phyloP scores from a whole-genome alignment of 2,888 invertebrate species.

The Ctenicera cuprea region DNA sequence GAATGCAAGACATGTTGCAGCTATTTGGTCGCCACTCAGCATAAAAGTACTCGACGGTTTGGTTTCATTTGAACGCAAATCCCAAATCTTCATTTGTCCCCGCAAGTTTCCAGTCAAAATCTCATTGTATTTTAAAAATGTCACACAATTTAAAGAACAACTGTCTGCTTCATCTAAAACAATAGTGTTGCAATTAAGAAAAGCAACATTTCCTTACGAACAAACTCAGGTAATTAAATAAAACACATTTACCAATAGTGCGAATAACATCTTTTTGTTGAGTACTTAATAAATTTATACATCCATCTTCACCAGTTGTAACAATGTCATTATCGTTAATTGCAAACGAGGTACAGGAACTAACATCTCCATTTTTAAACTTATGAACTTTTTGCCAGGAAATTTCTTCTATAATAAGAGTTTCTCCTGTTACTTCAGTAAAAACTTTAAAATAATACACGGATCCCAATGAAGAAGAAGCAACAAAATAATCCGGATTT shows the following conservation, averaged over 20 bases:
- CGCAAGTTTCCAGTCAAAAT: slow-evolving; percentile 90
- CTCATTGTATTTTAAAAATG: slow-evolving; percentile 84
- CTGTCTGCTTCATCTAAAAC: slow-evolving; percentile 84
- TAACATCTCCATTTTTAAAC: slow-evolving; percentile 74
- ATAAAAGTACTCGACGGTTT: slow-evolving; percentile 83
- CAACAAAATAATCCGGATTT: slow-evolving; percentile 80
- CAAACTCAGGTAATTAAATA: neutral
- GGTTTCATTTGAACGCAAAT: slow-evolving; percentile 80
- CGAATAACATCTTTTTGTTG: slow-evolving; percentile 73
- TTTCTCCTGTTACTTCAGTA: slow-evolving; percentile 75
- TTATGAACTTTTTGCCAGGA: slow-evolving; percentile 82
- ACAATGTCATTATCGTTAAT: slow-evolving; percentile 86
- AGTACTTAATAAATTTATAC: slow-evolving; percentile 76
- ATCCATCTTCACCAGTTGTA: slow-evolving; percentile 91
- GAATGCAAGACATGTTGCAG: slow-evolving; percentile 84
- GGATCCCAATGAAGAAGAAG: slow-evolving; percentile 81
- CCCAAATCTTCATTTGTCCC: slow-evolving; percentile 94
- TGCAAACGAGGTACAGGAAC: slow-evolving; percentile 86
- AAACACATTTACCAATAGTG: slow-evolving; percentile 72
- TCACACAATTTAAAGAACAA: slow-evolving; percentile 85
- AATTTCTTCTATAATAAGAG: slow-evolving; percentile 76
- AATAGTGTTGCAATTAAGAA: neutral
- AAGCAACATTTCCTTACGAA: slow-evolving; percentile 44
- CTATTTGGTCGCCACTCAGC: slow-evolving; percentile 83
- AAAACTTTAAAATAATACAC: slow-evolving; percentile 80